Base-by-base conservation (phyloP, 1,140 invertebrate species). In the Whitmania pigra region DNA sequence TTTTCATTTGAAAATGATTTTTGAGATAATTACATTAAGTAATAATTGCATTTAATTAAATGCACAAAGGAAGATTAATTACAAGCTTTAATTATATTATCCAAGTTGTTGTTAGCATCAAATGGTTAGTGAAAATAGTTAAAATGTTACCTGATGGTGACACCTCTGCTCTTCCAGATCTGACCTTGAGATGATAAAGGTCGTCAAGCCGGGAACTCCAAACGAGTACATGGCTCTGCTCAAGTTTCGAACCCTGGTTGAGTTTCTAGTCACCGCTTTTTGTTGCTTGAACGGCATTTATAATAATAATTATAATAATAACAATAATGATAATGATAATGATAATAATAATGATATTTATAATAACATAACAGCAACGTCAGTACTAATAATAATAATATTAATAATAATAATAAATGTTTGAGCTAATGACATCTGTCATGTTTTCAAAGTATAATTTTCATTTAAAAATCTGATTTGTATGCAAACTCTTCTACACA, bases 171-270 rank as follows among this genome's bases (percentile, higher is more conserved):
- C 49, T 11, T 17, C 31, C 71, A 84, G 93, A 79, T 84, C 88
- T 73, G 89, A 91, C 76, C 92, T 98, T 69, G 87, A 90, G 76
- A 88, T 94, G 80, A 91, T 98, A 76, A 87, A 93, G 75, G 93
- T 99, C 67, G 88, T 99, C 53, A 85, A 92, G 57, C 86, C 88
- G 76, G 87, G 87, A 29, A 84, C 85, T 27, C 93, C 93, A 6
- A 97, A 98, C 83, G 93, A 96, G 78, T 99, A 97, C 78, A 97
- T 99, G 94, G 90, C 92, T 43, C 81, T 97, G 6, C 83, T 98
- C 25, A 95, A 93, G 81, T 92, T 91, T 77, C 84, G 85, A 74
- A 85, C 83, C 75, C 86, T 88, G 76, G 88, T 88, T 74, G 72
- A 18, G 6, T 36, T 36, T 36, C 6, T 36, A 36, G 6, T 36